Percentiles rank a stretch among this genome's conserved stretches.
Evolutionary conservation across 2,113 vertebrate species (phyloP).

Genomic region (Zingel zingel): DNA sequence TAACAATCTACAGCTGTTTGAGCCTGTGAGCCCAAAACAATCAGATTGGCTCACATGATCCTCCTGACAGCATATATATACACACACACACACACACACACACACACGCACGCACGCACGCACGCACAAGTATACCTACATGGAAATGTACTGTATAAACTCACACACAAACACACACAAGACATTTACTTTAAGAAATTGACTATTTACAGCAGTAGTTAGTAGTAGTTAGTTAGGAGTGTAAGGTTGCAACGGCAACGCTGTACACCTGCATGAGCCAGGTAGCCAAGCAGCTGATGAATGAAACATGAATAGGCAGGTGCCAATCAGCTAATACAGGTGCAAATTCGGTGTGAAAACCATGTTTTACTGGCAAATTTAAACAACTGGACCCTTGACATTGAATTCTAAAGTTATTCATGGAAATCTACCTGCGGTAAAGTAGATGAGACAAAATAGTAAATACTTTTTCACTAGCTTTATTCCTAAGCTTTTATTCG

Average conservation of each 20-base stretch:
- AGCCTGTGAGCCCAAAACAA: conserved; percentile 48
- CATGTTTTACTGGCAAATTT: background rate
- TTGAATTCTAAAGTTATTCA: background rate
- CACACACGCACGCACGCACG: background rate
- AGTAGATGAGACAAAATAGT: too few species aligned
- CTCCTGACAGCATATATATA: background rate
- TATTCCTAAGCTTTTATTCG: background rate
- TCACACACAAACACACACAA: background rate
- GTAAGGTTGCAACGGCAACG: background rate
- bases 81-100: background rate
- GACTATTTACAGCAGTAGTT: background rate
- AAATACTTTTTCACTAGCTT: background rate
- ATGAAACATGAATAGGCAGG: background rate
- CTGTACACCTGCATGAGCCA: background rate
- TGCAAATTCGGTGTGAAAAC: background rate
- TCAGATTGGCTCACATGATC: conserved; percentile 39
- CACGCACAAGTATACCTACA: too few species aligned
- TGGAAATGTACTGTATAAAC: background rate
- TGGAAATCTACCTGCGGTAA: background rate
- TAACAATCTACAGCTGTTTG: conserved; percentile 71
- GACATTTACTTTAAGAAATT: background rate
- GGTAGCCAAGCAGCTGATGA: background rate
- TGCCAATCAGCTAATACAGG: background rate
- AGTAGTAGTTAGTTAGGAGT: background rate
- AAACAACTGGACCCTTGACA: background rate